Percentiles rank a stretch among this genome's conserved stretches.
Conservation (phyloP, 2,888 invertebrate species). For the Trachelus iudaicus region DNA sequence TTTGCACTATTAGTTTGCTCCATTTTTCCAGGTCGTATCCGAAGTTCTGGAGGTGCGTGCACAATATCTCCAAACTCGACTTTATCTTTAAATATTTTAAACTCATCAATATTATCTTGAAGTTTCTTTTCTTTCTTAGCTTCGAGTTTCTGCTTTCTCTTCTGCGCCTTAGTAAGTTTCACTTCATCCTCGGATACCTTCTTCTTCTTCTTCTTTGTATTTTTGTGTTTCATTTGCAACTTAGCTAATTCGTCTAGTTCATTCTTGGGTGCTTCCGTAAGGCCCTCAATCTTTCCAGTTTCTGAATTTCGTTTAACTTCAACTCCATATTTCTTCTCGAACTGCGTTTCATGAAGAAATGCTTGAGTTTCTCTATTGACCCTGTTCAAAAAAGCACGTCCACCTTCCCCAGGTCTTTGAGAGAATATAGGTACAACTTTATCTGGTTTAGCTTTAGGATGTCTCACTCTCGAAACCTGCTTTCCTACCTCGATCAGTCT, state of each 20-base stretch:
- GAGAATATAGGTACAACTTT: conserved; percentile 70
- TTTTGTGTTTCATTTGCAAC: conserved; percentile 55
- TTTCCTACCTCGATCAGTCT: conserved; percentile 51
- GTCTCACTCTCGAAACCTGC: conserved; percentile 21
- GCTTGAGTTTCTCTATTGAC: conserved; percentile 74
- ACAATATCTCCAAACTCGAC: conserved; percentile 81
- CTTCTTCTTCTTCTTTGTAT: conserved; percentile 58
- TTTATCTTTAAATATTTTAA: conserved; percentile 70
- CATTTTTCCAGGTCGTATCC: conserved; percentile 68
- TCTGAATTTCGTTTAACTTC: conserved; percentile 69
- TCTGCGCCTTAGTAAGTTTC: conserved; percentile 69
- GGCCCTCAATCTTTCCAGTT: conserved; percentile 67
- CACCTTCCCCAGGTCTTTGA: conserved; percentile 73
- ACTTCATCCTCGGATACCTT: conserved; percentile 32
- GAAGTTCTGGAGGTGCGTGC: conserved; percentile 78
- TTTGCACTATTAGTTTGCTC: conserved; percentile 61
- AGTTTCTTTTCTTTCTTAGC: conserved; percentile 66
- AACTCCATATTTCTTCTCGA: conserved; percentile 73
- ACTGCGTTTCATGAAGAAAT: conserved; percentile 72
- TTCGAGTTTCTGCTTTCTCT: conserved; percentile 68
- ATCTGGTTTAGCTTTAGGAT: conserved; percentile 58
- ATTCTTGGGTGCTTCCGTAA: conserved; percentile 68
- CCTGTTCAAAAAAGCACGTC: conserved; percentile 73
- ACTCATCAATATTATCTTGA: conserved; percentile 65
- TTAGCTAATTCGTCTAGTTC: conserved; percentile 69